Base-by-base conservation (phyloP, 2,113 vertebrate genomes). In the Phocoena phocoena region DNA sequence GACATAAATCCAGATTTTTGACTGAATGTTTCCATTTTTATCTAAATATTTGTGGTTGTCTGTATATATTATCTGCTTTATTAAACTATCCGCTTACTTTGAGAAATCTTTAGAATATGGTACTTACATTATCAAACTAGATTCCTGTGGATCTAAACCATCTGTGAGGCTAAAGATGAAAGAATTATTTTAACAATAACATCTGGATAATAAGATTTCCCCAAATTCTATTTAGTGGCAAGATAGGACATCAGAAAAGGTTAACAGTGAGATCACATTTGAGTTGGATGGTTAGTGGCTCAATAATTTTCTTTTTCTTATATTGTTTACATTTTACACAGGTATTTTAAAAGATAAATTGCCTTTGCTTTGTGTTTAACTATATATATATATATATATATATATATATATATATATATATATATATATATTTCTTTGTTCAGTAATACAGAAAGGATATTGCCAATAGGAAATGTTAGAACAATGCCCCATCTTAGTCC, bases 391-490 rank as follows among this genome's bases (percentile, higher is more conserved):
- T 90, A 73, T n/a, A n/a, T n/a, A n/a, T n/a, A n/a, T n/a, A n/a
- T 74, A 80, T 80, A 55, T 70, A 18, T 90, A 73, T 55, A n/a
- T n/a, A n/a, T 55, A 67, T 41, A n/a, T 74, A 80, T 74, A 67
- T 41, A n/a, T 74, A 80, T 80, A 55, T 70, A 18, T 90, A 73
- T 55, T 88, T 93, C 74, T 79, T 82, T 95, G 25, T 60, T n/a
- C 31, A 80, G 23, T 53, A 73, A 93, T 85, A 83, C 68, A 80
- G n/a, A 96, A 95, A 82, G n/a, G 36, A 97, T 88, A 77, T 70
- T 77, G 88, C 20, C 41, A 94, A 74, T 94, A 93, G 63, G 85
- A 94, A 96, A 95, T 88, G 70, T 74, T 96, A 96, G 36, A 93
- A 96, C 90, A 98, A 98, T 93, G 31, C 33, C 21, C 79, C 67